These are phyloP conservation scores for Megaustenia siamemsis DNA, from an alignment of 2,888 invertebrate genomes.

Conservation along the genomic window DNA sequence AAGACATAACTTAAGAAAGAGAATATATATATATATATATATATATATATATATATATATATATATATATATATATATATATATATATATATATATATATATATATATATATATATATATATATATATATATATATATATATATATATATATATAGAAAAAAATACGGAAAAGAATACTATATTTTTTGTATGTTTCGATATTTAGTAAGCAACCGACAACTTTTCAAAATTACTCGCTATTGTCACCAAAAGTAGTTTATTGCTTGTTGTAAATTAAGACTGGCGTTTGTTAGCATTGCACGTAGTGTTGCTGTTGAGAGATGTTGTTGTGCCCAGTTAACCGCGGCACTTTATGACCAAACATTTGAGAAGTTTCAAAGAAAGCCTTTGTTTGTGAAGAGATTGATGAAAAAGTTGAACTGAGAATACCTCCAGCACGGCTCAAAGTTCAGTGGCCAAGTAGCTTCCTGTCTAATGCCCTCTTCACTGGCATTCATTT, in stretches of 20 bases:
- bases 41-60: no score
- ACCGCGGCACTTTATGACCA: neutral
- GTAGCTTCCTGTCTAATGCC: slow-evolving; percentile 31
- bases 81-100: neutral
- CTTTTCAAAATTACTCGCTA: neutral
- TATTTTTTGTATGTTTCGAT: neutral
- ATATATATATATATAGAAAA: neutral
- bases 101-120: neutral
- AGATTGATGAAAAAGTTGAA: neutral
- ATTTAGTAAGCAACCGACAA: neutral
- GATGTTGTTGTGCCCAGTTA: neutral
- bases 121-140: neutral
- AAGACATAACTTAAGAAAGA: no score
- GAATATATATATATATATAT: no score
- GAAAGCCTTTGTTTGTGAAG: neutral
- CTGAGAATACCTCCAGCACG: neutral
- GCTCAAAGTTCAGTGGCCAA: slow-evolving; percentile 26
- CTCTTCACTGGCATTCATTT: slow-evolving; percentile 18
- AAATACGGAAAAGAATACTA: neutral
- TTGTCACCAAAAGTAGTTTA: neutral
- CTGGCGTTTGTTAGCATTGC: neutral
- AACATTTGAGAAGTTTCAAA: neutral
- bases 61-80: no score
- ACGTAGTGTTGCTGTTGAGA: neutral
- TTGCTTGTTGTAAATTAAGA: neutral